phyloP scores from a whole-genome alignment of 1,140 invertebrate species.

The Calephelis nemesis region DNA sequence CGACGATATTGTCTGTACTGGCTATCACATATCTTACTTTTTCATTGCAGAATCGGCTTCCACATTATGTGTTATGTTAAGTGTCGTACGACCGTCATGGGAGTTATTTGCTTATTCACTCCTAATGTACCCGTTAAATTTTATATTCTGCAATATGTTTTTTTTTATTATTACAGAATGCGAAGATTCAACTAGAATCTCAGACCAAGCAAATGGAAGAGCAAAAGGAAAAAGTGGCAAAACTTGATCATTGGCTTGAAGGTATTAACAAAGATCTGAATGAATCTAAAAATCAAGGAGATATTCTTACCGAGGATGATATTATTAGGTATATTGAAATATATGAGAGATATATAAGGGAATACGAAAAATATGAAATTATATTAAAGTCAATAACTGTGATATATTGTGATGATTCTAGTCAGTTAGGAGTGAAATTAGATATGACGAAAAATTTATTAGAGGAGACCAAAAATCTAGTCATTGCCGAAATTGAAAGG shows the following conservation, averaged over 20 bases:
- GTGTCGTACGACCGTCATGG: too few relatives aligned
- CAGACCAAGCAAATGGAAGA: slow-evolving; percentile 62
- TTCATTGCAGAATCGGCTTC: too few relatives aligned
- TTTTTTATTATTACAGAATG: slow-evolving; percentile 49
- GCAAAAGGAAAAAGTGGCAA: slow-evolving; percentile 57
- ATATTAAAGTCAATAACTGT: slow-evolving; percentile 80
- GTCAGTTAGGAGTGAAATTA: slow-evolving; percentile 80
- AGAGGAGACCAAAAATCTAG: slow-evolving; percentile 78
- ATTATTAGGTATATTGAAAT: slow-evolving; percentile 71
- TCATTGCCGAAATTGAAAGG: slow-evolving; percentile 79
- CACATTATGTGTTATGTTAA: too few relatives aligned
- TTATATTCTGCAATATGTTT: not conserved
- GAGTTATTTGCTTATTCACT: too few relatives aligned
- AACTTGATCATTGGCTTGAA: slow-evolving; percentile 69
- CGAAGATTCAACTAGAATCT: slow-evolving; percentile 50
- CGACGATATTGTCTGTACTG: too few relatives aligned
- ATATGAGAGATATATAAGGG: slow-evolving; percentile 76
- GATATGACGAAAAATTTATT: slow-evolving; percentile 78
- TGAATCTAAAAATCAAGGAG: slow-evolving; percentile 52
- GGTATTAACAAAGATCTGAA: slow-evolving; percentile 64
- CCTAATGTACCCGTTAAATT: too few relatives aligned
- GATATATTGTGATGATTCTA: slow-evolving; percentile 78
- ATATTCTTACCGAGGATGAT: slow-evolving; percentile 63
- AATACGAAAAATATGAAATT: slow-evolving; percentile 80
- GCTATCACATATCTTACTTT: too few relatives aligned